Evolutionary conservation across 37 sponge, comb jelly and placozoan species (phyloP).

Genomic region (Beroe ovata): DNA sequence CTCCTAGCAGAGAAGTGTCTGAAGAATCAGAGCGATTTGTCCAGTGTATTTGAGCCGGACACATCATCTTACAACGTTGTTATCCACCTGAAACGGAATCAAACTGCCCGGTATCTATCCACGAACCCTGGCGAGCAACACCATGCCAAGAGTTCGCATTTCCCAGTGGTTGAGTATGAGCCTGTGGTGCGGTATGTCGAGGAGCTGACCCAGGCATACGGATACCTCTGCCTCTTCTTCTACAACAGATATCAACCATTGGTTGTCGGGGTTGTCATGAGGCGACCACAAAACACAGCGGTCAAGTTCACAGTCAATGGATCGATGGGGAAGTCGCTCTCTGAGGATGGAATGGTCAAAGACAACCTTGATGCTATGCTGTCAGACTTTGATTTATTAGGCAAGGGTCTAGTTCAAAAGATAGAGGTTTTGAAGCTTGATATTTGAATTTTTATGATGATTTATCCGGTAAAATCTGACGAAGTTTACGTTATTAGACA

Average conservation of each 20-base stretch:
- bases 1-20: constrained; percentile 19
- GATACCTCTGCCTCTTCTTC: constrained; percentile 20
- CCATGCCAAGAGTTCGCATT: constrained; percentile 41
- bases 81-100: constrained; percentile 25
- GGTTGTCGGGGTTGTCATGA: constrained; percentile 16
- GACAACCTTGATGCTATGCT: constrained; percentile 37
- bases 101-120: background rate
- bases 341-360: constrained; percentile 23
- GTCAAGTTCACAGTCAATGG: constrained; percentile 51
- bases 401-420: constrained; percentile 35
- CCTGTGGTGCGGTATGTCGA: constrained; percentile 15
- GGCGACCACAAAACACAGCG: background rate
- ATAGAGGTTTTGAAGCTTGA: constrained; percentile 32
- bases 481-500: too few relatives aligned
- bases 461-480: too few relatives aligned
- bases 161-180: constrained; percentile 61
- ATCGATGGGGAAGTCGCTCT: background rate
- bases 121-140: background rate
- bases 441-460: too few relatives aligned
- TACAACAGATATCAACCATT: constrained; percentile 8
- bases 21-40: background rate
- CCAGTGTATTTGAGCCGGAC: background rate
- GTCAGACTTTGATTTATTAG: constrained; percentile 43
- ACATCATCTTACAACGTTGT: constrained; percentile 26
- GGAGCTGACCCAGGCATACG: constrained; percentile 19